Evolutionary conservation across 2,797 vertebrate species (phyloP).

Genomic region (Pristis pectinata): DNA sequence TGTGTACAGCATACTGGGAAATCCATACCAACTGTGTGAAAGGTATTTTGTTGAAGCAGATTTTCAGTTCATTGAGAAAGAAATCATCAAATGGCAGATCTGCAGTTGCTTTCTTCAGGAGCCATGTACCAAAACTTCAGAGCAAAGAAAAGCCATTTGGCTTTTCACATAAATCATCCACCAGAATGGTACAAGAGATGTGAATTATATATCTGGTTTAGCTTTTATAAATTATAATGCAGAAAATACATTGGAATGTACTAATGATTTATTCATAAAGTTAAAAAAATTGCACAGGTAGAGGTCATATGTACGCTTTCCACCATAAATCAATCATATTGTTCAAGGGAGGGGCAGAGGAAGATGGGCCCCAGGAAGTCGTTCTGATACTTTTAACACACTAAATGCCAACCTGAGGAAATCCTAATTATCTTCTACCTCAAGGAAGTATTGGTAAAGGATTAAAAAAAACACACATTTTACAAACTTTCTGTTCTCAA

Average conservation of each 20-base stretch:
- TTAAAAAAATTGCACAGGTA: neutral
- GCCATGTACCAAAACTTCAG: neutral
- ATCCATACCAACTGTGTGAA: neutral
- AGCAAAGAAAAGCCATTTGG: neutral
- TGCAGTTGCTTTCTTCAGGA: neutral
- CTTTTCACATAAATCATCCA: neutral
- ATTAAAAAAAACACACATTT: neutral
- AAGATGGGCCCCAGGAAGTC: no score
- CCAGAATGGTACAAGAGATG: neutral
- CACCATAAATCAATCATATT: neutral
- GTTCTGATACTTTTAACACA: neutral
- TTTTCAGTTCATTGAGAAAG: neutral
- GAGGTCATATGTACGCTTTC: neutral
- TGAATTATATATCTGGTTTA: neutral
- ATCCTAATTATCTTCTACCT: neutral
- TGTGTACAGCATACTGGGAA: neutral
- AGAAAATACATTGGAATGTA: neutral
- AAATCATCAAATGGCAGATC: neutral
- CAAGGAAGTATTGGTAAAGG: neutral
- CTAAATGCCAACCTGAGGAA: no score
- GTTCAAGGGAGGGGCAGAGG: neutral
- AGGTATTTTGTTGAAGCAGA: neutral
- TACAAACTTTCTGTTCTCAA: neutral
- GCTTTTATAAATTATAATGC: neutral
- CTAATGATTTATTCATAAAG: neutral